Base-by-base conservation (phyloP, 2,888 invertebrate genomes). In the Nyleta sp. region DNA sequence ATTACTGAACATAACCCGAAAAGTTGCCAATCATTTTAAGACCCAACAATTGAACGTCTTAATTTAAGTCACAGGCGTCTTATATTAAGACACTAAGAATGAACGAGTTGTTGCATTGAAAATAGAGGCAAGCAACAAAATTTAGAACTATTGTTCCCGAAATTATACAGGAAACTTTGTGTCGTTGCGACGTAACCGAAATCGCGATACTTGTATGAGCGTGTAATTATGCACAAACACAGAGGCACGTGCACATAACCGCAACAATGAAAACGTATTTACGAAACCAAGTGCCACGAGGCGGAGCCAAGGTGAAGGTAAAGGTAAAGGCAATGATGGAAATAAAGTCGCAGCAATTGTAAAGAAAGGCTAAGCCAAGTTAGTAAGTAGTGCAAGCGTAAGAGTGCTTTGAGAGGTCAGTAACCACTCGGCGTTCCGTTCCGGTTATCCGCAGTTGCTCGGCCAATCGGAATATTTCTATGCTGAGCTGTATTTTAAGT, bases 381-480 rank as follows among this genome's bases (percentile, higher is more conserved):
- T 85, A 87, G 89, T 89, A 90, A 90, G 90, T 90, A 90, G 89
- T 90, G 90, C 90, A 89, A 90, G 89, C 89, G 89, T 88, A 90
- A 89, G 88, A 88, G 89, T 89, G 86, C 87, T 87, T 85, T 75
- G 83, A 81, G 86, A 85, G 86, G 86, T 86, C 86, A 86, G 86
- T 86, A 87, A 86, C 86, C 87, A 86, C 81, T 82, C 78, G 77
- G 84, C 84, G 86, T 85, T 87, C 85, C 87, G 87, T 87, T 87
- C 86, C 87, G 86, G 85, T 86, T 87, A 86, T 82, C 85, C 85
- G 85, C 82, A 73, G 82, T 68, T 73, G 79, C 74, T 72, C 80
- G 68, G 71, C 83, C 78, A 83, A 81, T 83, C 78, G 80, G 85
- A 85, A 86, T 80, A 81, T 76, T 81, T 81, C 80, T 76, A 70